These are phyloP conservation scores for Telenomus remus DNA, from an alignment of 1,140 invertebrate species.

Conservation along the genomic window DNA sequence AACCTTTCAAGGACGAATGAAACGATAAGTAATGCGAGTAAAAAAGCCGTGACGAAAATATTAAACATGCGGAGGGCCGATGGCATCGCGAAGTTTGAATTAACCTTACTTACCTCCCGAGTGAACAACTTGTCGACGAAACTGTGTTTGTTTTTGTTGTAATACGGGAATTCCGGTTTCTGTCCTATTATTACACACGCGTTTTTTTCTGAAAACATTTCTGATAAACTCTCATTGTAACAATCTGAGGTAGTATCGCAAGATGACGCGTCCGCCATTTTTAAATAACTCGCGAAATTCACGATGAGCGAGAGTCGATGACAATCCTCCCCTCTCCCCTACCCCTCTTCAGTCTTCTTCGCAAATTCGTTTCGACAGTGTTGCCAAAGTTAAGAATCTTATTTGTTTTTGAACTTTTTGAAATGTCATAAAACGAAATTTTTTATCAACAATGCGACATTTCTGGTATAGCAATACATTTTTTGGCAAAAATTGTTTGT, in stretches of 20 bases:
- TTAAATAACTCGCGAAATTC: constrained; percentile 70
- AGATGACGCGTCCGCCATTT: constrained; percentile 75
- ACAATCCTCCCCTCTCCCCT: no score
- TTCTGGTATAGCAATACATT: no score
- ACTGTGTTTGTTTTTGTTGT: constrained; percentile 61
- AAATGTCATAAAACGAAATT: no score
- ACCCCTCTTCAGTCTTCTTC: no score
- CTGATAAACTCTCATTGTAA: constrained; percentile 72
- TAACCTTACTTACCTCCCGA: constrained; percentile 68
- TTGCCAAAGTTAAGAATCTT: no score
- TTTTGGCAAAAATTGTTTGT: no score
- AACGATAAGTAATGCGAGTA: neutral
- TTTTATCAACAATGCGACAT: no score
- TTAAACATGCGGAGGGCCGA: constrained; percentile 35
- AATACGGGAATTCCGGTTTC: constrained; percentile 61
- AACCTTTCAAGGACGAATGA: neutral
- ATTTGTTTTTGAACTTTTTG: no score
- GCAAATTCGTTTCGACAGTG: no score
- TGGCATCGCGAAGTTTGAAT: constrained; percentile 39
- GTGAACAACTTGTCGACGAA: constrained; percentile 70
- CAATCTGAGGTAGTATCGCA: constrained; percentile 74
- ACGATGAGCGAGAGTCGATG: constrained; percentile 16
- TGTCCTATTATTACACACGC: constrained; percentile 65
- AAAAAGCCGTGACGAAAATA: constrained; percentile 17
- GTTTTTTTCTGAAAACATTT: constrained; percentile 70